Percentiles rank a stretch among this genome's conserved stretches.
These are phyloP conservation scores for Lottia gigantea DNA, from an alignment of 2,888 invertebrate species.

Conservation along the genomic window DNA sequence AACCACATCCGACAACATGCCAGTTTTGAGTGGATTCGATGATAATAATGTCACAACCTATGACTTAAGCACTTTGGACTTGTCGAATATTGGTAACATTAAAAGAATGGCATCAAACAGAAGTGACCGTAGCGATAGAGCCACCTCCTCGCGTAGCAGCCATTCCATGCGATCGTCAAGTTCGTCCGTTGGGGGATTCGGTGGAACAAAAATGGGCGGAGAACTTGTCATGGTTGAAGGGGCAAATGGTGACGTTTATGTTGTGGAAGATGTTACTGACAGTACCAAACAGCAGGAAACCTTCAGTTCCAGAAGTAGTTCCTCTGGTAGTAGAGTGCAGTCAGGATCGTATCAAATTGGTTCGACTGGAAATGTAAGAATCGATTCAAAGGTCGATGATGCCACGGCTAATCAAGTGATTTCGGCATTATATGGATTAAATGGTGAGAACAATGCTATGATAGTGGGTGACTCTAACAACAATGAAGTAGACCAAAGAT, in stretches of 20 bases:
- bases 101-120: slow-evolving; percentile 39
- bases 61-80: not conserved
- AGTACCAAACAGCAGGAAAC: slow-evolving; percentile 45
- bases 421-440: slow-evolving; percentile 17
- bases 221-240: slow-evolving; percentile 42
- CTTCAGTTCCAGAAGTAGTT: slow-evolving; percentile 7
- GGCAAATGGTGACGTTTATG: slow-evolving; percentile 45
- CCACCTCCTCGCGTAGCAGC: slow-evolving; percentile 38
- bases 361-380: not conserved
- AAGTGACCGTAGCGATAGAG: slow-evolving; percentile 44
- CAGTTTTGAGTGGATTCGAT: not conserved
- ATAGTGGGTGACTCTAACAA: slow-evolving; percentile 12
- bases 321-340: not conserved
- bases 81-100: not conserved
- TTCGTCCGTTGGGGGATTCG: slow-evolving; percentile 29
- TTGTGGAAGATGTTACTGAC: slow-evolving; percentile 48
- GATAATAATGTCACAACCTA: not conserved
- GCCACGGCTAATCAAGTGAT: slow-evolving; percentile 19
- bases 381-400: slow-evolving; percentile 11
- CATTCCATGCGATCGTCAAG: slow-evolving; percentile 12
- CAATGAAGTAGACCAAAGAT: slow-evolving; percentile 6
- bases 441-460: slow-evolving; percentile 1
- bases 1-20: not conserved
- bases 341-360: not conserved
- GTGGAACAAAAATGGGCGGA: slow-evolving; percentile 28